Evolutionary conservation across 1,140 invertebrate genomes (phyloP), one percentile per base, ranked within the genome.

Genomic region (Macrocentrus cingulum): DNA sequence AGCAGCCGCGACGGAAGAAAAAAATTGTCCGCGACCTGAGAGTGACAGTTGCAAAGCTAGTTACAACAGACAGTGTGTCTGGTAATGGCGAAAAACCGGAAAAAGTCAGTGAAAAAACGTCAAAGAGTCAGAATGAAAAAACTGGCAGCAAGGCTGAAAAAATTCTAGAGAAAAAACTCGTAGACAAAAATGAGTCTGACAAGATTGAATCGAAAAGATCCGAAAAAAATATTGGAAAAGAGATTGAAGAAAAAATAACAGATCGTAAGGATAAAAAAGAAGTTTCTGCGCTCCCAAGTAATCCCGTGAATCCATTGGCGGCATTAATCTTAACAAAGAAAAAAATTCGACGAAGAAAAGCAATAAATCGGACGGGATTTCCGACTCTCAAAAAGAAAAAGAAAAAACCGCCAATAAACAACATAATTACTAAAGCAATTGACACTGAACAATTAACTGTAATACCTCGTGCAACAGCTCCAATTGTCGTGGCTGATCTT

Each of bases 371-470:
- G 63, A 94, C 92, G 8, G 92, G 91, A 5, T 94, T 94, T 75
- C 92, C 92, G 0, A 90, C 85, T 13, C 80, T 90, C 13, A 91
- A 91, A 64, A 91, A 88, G 64, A 94, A 92, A 70, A 93, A 92
- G 70, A 90, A 91, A 66, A 90, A 88, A 72, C 62, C 72, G 16
- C 72, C 48, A 32, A 32, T 58, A 1, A 7, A 48, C 2, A 37
- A 52, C 32, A 15, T 42, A 4, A 29, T 37, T 32, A 7, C 16
- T 11, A 50, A 63, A 41, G 34, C 42, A 39, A 56, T 22, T 22
- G 39, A 63, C 8, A 64, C 75, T 51, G 78, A 81, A 59, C 64
- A 56, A 62, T 58, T 63, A 54, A 67, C 69, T 44, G 37, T 66
- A 23, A 65, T 69, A 32, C 56, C 66, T 23, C 60, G 61, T 8